A percentile compares a stretch with the other conserved stretches of the same genome.
Conservation (phyloP, 2,888 invertebrate genomes). For the Diloba caeruleocephala region DNA sequence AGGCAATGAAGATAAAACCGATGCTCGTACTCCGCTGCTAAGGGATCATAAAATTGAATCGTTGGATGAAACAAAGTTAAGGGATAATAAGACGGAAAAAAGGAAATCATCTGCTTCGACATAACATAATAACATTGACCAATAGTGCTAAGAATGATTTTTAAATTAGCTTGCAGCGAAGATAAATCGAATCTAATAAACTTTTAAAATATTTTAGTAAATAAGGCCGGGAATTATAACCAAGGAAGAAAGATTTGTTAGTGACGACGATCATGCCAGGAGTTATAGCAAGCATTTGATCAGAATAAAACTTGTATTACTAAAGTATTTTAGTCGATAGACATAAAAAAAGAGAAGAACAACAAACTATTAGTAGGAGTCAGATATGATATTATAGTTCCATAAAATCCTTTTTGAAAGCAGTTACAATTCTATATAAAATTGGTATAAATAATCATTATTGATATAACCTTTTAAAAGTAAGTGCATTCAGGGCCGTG, state of each 20-base stretch:
- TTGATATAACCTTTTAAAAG: conserved; percentile 59
- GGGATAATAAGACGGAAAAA: conserved; percentile 82
- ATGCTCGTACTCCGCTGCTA: conserved; percentile 81
- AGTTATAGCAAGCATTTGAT: conserved; percentile 39
- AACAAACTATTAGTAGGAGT: conserved; percentile 29
- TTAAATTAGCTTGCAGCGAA: conserved; percentile 35
- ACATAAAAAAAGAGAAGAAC: conserved; percentile 37
- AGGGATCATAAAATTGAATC: conserved; percentile 86
- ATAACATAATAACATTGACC: conserved; percentile 71
- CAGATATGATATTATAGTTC: conserved; percentile 40
- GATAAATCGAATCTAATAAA: conserved; percentile 3
- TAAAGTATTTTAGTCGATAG: conserved; percentile 44
- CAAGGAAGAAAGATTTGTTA: conserved; percentile 14
- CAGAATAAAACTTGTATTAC: neutral
- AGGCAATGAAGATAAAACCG: conserved; percentile 75
- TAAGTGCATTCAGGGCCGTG: conserved; percentile 81
- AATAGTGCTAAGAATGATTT: conserved; percentile 69
- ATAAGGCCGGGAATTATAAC: conserved; percentile 4
- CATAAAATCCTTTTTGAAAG: conserved; percentile 57
- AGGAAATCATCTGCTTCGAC: conserved; percentile 86
- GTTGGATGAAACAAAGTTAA: conserved; percentile 82
- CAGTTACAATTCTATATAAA: conserved; percentile 50
- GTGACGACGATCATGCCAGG: conserved; percentile 18
- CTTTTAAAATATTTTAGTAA: conserved; percentile 1
- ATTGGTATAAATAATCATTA: conserved; percentile 52